Evolutionary conservation across 2,888 invertebrate species (phyloP).

Genomic region (Aphidius colemani): DNA sequence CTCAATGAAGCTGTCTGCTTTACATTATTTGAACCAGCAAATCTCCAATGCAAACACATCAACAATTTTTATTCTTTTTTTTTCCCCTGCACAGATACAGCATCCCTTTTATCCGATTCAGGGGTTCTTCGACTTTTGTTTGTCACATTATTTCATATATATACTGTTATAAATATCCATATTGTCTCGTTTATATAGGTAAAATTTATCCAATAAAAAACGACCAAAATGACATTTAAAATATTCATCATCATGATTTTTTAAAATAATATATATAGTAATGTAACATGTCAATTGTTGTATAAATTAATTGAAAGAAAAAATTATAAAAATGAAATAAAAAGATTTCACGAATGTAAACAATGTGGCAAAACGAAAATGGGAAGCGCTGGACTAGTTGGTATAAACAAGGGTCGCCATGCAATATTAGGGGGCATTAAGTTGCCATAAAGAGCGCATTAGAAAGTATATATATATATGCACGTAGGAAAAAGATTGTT

Average conservation of each 20-base stretch:
- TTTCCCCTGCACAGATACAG: slow-evolving; percentile 52
- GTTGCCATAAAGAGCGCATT: slow-evolving; percentile 61
- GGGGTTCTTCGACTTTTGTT: slow-evolving; percentile 35
- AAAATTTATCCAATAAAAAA: too few relatives aligned
- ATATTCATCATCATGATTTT: too few relatives aligned
- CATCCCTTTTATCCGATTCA: slow-evolving; percentile 14
- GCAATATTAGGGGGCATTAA: slow-evolving; percentile 60
- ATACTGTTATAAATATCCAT: not conserved
- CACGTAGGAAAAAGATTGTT: not conserved
- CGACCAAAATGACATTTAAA: too few relatives aligned
- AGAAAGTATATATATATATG: slow-evolving; percentile 33
- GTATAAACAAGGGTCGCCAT: slow-evolving; percentile 58
- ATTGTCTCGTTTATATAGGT: too few relatives aligned
- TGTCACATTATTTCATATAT: not conserved
- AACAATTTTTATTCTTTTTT: slow-evolving; percentile 42
- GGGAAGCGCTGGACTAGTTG: slow-evolving; percentile 56
- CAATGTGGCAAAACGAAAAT: slow-evolving; percentile 43
- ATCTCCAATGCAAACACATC: slow-evolving; percentile 58
- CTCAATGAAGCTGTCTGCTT: slow-evolving; percentile 55
- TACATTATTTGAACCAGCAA: slow-evolving; percentile 55
- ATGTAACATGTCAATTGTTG: too few relatives aligned
- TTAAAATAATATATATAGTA: too few relatives aligned
- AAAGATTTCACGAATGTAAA: slow-evolving; percentile 20
- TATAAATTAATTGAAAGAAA: too few relatives aligned
- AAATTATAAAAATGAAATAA: not conserved